A percentile compares a stretch with the other conserved stretches of the same genome.
Conservation (phyloP, 2,113 vertebrate genomes). For the Gobiocypris rarus region DNA sequence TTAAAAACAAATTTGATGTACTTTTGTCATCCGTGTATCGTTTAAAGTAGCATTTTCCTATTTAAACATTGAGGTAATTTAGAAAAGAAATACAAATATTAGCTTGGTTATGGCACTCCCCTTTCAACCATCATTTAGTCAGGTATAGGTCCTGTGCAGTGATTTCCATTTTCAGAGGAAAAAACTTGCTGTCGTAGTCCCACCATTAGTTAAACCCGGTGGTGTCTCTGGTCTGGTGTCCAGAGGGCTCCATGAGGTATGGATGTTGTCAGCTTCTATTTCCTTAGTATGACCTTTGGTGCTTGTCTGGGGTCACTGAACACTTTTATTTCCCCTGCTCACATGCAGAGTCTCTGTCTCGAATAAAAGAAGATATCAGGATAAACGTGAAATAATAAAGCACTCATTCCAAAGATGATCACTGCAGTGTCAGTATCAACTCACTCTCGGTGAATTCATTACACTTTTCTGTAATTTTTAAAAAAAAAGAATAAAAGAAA, state of each 20-base stretch:
- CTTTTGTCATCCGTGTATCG: background rate
- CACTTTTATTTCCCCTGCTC: slow-evolving; percentile 17
- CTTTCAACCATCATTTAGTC: background rate
- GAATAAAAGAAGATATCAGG: background rate
- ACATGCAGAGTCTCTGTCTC: slow-evolving; percentile 21
- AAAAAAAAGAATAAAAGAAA: too few relatives aligned
- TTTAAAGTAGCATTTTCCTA: background rate
- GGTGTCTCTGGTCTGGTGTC: background rate
- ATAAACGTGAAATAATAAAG: background rate
- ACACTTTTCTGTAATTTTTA: background rate
- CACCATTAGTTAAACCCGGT: slow-evolving; percentile 40
- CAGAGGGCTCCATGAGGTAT: slow-evolving; percentile 38
- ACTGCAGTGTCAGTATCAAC: background rate
- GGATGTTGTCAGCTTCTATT: slow-evolving; percentile 53
- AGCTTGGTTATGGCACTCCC: background rate
- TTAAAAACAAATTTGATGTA: background rate
- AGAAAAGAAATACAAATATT: too few relatives aligned
- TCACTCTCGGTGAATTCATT: background rate
- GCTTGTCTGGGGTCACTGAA: slow-evolving; percentile 49
- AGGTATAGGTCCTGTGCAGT: background rate
- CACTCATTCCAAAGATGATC: background rate
- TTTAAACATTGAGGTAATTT: background rate
- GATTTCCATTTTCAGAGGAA: background rate
- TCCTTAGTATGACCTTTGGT: slow-evolving; percentile 44
- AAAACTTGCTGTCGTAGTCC: background rate